A percentile compares a stretch with the other conserved stretches of the same genome.
These are phyloP conservation scores for Callipepla squamata DNA, from an alignment of 2,113 vertebrate genomes.

Conservation along the genomic window DNA sequence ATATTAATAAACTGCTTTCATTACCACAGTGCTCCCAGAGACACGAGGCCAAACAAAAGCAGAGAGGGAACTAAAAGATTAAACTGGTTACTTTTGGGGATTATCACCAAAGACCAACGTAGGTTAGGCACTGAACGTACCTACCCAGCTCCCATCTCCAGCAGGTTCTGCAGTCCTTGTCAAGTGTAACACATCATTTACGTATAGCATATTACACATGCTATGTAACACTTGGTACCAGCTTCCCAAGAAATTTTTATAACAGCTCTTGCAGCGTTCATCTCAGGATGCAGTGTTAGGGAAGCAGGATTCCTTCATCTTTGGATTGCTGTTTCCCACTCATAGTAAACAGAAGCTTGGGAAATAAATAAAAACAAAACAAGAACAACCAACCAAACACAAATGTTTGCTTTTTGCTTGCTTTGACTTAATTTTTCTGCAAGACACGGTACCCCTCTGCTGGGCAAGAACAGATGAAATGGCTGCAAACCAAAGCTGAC, in stretches of 20 bases:
- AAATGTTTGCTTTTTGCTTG: not conserved
- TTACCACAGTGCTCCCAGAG: not conserved
- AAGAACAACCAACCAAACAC: not conserved
- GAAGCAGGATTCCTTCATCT: not conserved
- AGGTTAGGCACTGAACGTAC: not conserved
- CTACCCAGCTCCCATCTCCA: not conserved
- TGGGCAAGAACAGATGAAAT: conserved; percentile 17
- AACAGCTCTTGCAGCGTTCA: not conserved
- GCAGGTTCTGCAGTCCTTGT: not conserved
- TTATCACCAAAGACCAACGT: not conserved
- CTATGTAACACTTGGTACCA: not conserved
- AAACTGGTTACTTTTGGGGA: not conserved
- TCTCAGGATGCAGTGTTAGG: not conserved
- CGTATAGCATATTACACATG: not conserved
- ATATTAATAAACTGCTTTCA: not conserved
- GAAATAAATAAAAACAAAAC: not conserved
- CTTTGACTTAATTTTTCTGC: not conserved
- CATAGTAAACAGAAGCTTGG: not conserved
- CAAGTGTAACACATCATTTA: not conserved
- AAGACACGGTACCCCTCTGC: conserved; percentile 27
- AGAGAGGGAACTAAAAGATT: not conserved
- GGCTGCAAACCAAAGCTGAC: not conserved
- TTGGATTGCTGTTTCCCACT: not conserved
- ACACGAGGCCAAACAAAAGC: not conserved
- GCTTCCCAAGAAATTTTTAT: not conserved